Evolutionary conservation across 2,888 invertebrate species (phyloP), one percentile per base, ranked within the genome.

Genomic region (Macrosoma leucophasiata): DNA sequence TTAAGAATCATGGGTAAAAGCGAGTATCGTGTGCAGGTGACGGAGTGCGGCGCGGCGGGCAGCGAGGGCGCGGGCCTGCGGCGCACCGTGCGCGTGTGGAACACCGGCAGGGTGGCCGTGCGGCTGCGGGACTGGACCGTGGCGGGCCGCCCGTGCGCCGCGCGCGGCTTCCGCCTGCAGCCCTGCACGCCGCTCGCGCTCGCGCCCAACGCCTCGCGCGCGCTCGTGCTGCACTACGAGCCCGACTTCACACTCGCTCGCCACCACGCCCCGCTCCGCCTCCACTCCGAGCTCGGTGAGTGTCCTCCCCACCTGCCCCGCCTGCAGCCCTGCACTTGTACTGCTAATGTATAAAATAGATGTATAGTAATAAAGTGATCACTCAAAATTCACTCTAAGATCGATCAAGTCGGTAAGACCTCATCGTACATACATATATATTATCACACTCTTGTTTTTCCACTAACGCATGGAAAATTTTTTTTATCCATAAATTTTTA

Each of bases 31-130:
- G 89, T 91, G 36, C 53, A 60, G 23, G 97, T 97, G 69, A 89
- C 90, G 6, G 92, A 94, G 5, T 88, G 91, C 43, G 96, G 96
- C 75, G 58, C 54, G 20, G 95, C 59, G 62, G 51, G 41, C 50
- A 10, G 24, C 29, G 18, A 13, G 18, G 44, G 37, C 13, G 50
- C 27, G 8, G 49, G 28, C 1, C 91, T 93, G 10, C 91, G 91
- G 51, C 88, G 95, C 39, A 89, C 92, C 3, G 94, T 96, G 65
- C 89, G 90, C 2, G 92, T 94, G 12, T 88, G 92, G 50, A 98
- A 98, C 82, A 92, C 92, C n/a, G 98, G 98, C 1, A 92, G 92
- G 60, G 87, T 97, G 48, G 89, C 93, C n/a, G 89, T 98, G 55
- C 87, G 88, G 47, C 88, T 96, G 43, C 66, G 65, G 48, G 69